Evolutionary conservation across 2,888 invertebrate species (phyloP).

Genomic region (Meteorus cinctellus): DNA sequence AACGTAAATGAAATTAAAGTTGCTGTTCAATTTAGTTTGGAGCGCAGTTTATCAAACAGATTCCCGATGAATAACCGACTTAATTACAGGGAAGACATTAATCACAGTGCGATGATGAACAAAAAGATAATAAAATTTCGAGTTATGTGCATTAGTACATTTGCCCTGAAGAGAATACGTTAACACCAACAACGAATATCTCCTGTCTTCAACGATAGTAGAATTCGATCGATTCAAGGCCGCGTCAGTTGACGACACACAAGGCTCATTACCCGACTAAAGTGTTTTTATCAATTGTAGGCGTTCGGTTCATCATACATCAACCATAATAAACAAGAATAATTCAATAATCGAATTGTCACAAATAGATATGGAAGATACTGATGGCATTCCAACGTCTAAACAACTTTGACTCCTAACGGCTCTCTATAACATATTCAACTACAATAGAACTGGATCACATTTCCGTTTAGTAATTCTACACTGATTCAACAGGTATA

Average conservation of each 20-base stretch:
- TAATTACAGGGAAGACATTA: neutral
- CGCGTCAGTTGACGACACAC: neutral
- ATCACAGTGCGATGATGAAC: neutral
- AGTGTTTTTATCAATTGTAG: neutral
- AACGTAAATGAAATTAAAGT: neutral
- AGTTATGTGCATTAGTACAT: neutral
- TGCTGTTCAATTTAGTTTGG: neutral
- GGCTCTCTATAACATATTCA: too few relatives aligned
- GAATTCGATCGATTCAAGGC: constrained; percentile 20
- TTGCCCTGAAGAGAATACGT: neutral
- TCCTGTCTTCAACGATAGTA: neutral
- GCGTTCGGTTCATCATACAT: neutral
- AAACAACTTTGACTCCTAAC: too few relatives aligned
- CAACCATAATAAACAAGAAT: neutral
- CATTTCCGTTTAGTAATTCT: too few relatives aligned
- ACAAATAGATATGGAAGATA: neutral
- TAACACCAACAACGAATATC: neutral
- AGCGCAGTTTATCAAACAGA: neutral
- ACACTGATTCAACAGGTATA: too few relatives aligned
- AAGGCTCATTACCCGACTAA: neutral
- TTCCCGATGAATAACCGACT: neutral
- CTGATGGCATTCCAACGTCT: neutral
- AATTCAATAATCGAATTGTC: neutral
- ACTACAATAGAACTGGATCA: too few relatives aligned
- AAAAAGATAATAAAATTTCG: neutral